Evolutionary conservation across 2,888 invertebrate species (phyloP).

Genomic region (Cheilosia soror): DNA sequence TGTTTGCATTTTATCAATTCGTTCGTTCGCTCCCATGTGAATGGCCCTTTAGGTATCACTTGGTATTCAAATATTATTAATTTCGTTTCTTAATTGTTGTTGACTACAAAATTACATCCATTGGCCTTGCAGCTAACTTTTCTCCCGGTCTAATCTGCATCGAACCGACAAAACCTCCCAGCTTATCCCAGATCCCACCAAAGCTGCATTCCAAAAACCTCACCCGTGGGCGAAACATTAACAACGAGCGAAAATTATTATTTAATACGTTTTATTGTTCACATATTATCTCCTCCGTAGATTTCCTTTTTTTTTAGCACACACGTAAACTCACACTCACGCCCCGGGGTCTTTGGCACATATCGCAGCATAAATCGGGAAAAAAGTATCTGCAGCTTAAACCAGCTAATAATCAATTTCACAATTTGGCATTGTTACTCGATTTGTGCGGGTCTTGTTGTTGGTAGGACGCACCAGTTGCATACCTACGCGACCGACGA

Average conservation of each 20-base stretch:
- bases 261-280: constrained; percentile 37
- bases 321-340: constrained; percentile 4
- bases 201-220: constrained; percentile 12
- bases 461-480: constrained; percentile 30
- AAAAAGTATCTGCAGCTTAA: constrained; percentile 23
- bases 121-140: constrained; percentile 6
- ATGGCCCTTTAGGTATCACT: constrained; percentile 36
- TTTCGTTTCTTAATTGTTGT: background rate
- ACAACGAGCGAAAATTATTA: constrained; percentile 25
- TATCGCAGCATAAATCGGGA: background rate
- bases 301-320: background rate
- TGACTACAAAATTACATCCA: background rate
- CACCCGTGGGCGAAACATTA: constrained; percentile 8
- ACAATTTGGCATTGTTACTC: constrained; percentile 39
- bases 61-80: constrained; percentile 1
- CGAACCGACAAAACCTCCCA: background rate
- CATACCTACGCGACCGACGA: constrained; percentile 22
- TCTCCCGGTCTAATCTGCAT: background rate
- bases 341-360: constrained; percentile 17
- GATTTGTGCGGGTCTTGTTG: constrained; percentile 9
- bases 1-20: no score
- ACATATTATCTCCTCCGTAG: constrained; percentile 7
- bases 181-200: background rate
- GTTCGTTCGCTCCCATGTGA: no score
- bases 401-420: constrained; percentile 51